Conservation (phyloP, 2,113 vertebrate genomes). For the Sclerurus mexicanus region DNA sequence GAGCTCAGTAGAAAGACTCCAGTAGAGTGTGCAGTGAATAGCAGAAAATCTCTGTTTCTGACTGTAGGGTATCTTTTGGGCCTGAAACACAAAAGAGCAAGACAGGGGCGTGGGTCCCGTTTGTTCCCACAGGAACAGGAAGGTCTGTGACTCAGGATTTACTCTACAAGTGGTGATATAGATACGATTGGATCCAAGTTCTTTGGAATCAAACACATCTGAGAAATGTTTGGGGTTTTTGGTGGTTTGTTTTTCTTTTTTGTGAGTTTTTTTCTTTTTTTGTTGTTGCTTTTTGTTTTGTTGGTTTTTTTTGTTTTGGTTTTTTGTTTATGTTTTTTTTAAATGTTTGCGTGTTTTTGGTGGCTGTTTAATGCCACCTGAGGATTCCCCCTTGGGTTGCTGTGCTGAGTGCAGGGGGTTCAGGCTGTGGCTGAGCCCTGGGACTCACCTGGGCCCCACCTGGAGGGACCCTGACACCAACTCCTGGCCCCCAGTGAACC, state of each 20-base stretch:
- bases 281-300: too few relatives aligned
- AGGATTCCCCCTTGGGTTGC: not conserved
- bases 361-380: not conserved
- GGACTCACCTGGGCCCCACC: not conserved
- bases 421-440: not conserved
- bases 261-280: fast-evolving
- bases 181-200: not conserved
- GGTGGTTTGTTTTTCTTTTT: not conserved
- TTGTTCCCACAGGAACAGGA: not conserved
- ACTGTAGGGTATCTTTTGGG: fast-evolving
- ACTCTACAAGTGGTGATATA: not conserved
- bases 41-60: not conserved
- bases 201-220: not conserved
- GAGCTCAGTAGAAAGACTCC: not conserved
- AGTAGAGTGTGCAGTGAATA: not conserved
- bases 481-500: not conserved
- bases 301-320: not conserved
- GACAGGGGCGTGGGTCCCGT: not conserved
- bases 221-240: fast-evolving
- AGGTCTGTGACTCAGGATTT: not conserved
- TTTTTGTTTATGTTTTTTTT: fast-evolving
- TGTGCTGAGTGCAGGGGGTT: fast-evolving
- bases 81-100: not conserved
- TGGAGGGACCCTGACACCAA: not conserved
- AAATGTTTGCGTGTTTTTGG: not conserved